Evolutionary conservation across 2,113 vertebrate species (phyloP), one percentile per base, ranked within the genome.

Genomic region (Cinclus cinclus): DNA sequence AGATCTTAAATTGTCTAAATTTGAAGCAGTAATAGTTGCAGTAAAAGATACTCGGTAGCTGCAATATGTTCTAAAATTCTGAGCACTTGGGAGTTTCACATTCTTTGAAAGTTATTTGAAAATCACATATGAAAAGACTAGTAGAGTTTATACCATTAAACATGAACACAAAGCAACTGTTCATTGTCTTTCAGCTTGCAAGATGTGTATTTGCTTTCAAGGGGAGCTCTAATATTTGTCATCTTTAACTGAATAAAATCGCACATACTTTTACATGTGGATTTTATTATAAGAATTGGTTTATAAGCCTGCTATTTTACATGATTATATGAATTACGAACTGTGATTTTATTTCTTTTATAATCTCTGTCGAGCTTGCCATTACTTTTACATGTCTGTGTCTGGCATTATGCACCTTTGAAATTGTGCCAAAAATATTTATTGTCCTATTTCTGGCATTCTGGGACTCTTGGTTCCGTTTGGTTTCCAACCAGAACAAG

Each of bases 381-480:
- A 95, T 98, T 98, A 97, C 90, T 97, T 98, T 98, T 98, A 98
- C 97, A 96, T 97, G 97, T 97, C 98, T 97, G 96, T 97, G 98
- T 98, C 98, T 98, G 98, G 97, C 93, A 97, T 97, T 98, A 96
- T 86, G 83, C 81, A 97, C 95, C 97, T 98, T 98, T 98, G 98
- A 98, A 98, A 98, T 93, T 56, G 92, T 96, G 98, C 98, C 98
- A 98, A 95, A 97, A 98, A 97, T 97, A 97, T 98, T 98, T 98
- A 98, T 97, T 97, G 97, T 98, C 89, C 70, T 94, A 87, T 97
- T 98, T 96, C 97, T 98, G 97, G 96, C 87, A 73, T 96, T 98
- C 95, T 96, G 93, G 80, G 91, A 95, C 92, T 89, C 53, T 15
- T 73, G 94, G 95, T 96, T 96, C 97, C n/a, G 78, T 97, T 97